Base-by-base conservation (phyloP, 2,888 invertebrate genomes). In the Caenorhabditis sinica region DNA sequence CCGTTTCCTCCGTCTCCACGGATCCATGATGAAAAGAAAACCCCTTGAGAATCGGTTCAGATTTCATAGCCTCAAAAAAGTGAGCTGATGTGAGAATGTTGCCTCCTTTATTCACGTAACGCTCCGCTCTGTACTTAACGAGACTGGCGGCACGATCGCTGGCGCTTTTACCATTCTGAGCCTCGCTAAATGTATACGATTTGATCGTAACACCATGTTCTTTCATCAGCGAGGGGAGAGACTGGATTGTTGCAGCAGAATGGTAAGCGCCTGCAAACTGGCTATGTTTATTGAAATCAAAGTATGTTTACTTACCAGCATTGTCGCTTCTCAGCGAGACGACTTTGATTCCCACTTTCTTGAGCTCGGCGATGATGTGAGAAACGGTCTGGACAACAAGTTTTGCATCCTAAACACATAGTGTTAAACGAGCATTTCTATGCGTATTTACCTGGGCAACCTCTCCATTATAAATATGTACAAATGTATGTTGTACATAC, bases 381-480 rank as follows among this genome's bases (percentile, higher is more conserved):
- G n/a, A n/a, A 4, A 66, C 1, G 17, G 33, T 66, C 2, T n/a
- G 30, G 0, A 51, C 51, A 2, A 66, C 66, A 4, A 51, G 2
- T 1, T 9, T 8, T 5, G 20, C 28, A 25, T 66, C 66, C 66
- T 66, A 45, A 28, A n/a, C n/a, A n/a, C n/a, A n/a, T n/a, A n/a
- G n/a, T n/a, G n/a, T n/a, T 3, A 51, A 20, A 20, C 6, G 2
- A 4, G n/a, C n/a, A n/a, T n/a, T 51, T 51, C 20, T 11, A 43
- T 2, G 25, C 5, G 11, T 43, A 43, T 13, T 51, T 51, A 56
- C 28, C 45, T 49, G 45, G 28, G 43, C 5, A 3, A 45, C 13
- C 28, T 4, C 11, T 49, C n/a, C 28, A 25, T 11, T 25, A 33
- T 51, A 74, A 4, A 82, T 68, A 20, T 82, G 81, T 2, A 82